A percentile compares a stretch with the other conserved stretches of the same genome.
phyloP scores from a whole-genome alignment of 1,140 invertebrate genomes.

The Pogonomyrmex californicus region DNA sequence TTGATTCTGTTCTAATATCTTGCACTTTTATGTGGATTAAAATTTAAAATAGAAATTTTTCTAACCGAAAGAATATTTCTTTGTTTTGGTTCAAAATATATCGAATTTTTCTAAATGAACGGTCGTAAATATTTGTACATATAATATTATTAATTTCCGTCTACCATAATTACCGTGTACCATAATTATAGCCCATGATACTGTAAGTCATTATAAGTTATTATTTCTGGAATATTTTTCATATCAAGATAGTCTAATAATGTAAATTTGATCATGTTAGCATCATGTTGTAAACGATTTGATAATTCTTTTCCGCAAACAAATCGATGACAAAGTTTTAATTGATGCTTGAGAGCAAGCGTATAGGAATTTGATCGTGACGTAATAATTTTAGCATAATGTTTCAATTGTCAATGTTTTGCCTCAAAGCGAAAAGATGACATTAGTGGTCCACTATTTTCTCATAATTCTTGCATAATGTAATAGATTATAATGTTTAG shows the following conservation, averaged over 20 bases:
- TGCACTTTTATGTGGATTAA: slow-evolving; percentile 1
- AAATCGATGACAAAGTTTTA: slow-evolving; percentile 27
- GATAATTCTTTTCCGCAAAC: neutral
- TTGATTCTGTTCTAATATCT: slow-evolving; percentile 16
- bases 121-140: slow-evolving; percentile 22
- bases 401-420: slow-evolving; percentile 7
- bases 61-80: neutral
- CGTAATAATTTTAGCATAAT: slow-evolving; percentile 15
- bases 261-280: slow-evolving; percentile 2
- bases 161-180: neutral
- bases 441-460: slow-evolving; percentile 16
- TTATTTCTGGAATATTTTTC: slow-evolving; percentile 22
- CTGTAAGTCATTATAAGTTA: neutral
- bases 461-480: slow-evolving; percentile 19
- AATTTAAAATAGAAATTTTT: slow-evolving; percentile 30
- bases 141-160: slow-evolving; percentile 3
- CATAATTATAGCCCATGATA: slow-evolving; percentile 27
- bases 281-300: slow-evolving; percentile 18
- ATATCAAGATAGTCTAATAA: slow-evolving; percentile 1
- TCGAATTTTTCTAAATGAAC: slow-evolving; percentile 7
- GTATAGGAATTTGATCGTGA: slow-evolving; percentile 24
- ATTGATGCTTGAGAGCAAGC: slow-evolving; percentile 14
- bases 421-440: slow-evolving; percentile 21
- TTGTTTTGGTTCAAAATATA: slow-evolving; percentile 29
- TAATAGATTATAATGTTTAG: slow-evolving; percentile 22